Evolutionary conservation across 2,888 invertebrate species (phyloP).

Genomic region (Drosophila atripex): DNA sequence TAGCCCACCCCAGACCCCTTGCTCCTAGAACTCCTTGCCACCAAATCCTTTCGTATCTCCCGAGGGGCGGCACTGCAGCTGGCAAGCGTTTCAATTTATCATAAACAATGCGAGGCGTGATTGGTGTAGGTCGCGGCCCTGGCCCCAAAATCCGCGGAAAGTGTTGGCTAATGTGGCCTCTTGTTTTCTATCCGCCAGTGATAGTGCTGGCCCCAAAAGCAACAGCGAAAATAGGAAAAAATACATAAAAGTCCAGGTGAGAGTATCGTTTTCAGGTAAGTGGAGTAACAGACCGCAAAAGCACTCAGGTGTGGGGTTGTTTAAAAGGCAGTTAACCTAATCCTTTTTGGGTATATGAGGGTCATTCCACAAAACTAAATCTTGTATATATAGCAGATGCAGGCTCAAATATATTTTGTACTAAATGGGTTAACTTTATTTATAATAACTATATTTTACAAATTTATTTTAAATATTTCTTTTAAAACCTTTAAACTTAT

Average conservation of each 20-base stretch:
- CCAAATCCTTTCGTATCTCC: conserved; percentile 23
- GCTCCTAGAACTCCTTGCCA: conserved; percentile 9
- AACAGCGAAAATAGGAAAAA: not conserved
- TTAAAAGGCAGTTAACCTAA: conserved; percentile 5
- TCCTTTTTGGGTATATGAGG: not conserved
- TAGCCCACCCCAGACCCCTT: not conserved
- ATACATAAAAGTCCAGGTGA: not conserved
- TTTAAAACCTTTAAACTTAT: too few species aligned
- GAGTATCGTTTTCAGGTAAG: not conserved
- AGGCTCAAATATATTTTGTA: too few species aligned
- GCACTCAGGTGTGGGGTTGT: conserved; percentile 5
- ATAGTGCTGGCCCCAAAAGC: not conserved
- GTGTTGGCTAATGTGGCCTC: conserved; percentile 38
- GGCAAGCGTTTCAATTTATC: conserved; percentile 63
- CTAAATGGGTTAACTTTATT: not conserved
- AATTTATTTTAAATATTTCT: too few species aligned
- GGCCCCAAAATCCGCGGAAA: conserved; percentile 43
- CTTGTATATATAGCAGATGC: not conserved
- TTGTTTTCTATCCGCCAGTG: conserved; percentile 24
- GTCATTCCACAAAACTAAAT: not conserved
- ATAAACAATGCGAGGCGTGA: conserved; percentile 69
- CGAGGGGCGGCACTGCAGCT: conserved; percentile 38
- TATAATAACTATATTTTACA: not conserved
- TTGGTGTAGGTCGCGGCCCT: conserved; percentile 69
- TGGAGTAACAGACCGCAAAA: not conserved